A percentile compares a stretch with the other conserved stretches of the same genome.
These are phyloP conservation scores for Acanthiza pusilla DNA, from an alignment of 2,797 vertebrate genomes.

Conservation along the genomic window DNA sequence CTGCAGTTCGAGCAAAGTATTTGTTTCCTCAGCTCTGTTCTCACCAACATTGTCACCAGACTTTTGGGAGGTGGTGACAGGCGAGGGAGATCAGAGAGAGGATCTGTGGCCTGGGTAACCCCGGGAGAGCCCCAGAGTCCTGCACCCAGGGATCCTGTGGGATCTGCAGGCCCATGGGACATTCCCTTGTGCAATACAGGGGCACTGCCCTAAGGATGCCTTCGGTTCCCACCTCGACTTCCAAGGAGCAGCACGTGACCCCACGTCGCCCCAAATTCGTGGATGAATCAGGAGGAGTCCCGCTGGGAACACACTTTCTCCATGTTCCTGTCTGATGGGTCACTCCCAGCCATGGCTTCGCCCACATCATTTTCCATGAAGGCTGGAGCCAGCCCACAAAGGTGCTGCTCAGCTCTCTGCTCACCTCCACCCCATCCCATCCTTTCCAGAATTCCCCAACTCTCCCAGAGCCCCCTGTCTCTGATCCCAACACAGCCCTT, in stretches of 20 bases:
- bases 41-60: neutral
- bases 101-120: neutral
- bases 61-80: neutral
- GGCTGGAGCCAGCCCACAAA: neutral
- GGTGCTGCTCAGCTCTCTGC: neutral
- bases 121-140: neutral
- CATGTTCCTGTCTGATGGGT: neutral
- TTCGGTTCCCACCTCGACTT: neutral
- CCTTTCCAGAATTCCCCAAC: slow-evolving; percentile 48
- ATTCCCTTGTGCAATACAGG: neutral
- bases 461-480: neutral
- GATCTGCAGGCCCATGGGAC: neutral
- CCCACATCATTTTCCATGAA: neutral
- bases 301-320: neutral
- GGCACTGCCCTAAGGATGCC: neutral
- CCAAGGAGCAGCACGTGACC: neutral
- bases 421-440: slow-evolving; percentile 19
- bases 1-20: neutral
- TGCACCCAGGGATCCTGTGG: accelerated
- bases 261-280: neutral
- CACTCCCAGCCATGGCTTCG: neutral
- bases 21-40: neutral
- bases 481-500: slow-evolving; percentile 63
- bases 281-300: neutral
- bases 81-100: neutral